phyloP scores from a whole-genome alignment of 1,140 invertebrate genomes.

The Aricia agestis region DNA sequence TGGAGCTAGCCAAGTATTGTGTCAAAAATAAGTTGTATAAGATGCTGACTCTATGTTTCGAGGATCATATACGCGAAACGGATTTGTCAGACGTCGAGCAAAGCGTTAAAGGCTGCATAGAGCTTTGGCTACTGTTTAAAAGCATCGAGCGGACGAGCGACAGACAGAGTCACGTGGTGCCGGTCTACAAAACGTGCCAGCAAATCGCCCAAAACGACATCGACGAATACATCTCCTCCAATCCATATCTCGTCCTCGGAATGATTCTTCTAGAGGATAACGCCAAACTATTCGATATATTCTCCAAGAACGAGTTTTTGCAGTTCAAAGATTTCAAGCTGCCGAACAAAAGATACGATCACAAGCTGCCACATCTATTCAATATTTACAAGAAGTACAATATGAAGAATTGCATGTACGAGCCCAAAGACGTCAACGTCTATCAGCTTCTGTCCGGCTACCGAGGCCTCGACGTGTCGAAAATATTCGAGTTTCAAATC shows the following conservation, averaged over 20 bases:
- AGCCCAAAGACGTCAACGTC: slow-evolving; percentile 73
- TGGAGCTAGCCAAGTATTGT: slow-evolving; percentile 75
- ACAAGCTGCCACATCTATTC: slow-evolving; percentile 68
- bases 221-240: slow-evolving; percentile 63
- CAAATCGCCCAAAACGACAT: slow-evolving; percentile 66
- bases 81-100: slow-evolving; percentile 59
- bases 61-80: slow-evolving; percentile 59
- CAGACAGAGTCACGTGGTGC: slow-evolving; percentile 62
- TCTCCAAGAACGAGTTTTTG: slow-evolving; percentile 59
- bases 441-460: slow-evolving; percentile 78
- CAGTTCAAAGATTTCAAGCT: slow-evolving; percentile 67
- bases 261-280: slow-evolving; percentile 69
- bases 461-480: slow-evolving; percentile 75
- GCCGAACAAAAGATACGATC: slow-evolving; percentile 59
- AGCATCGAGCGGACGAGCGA: slow-evolving; percentile 68
- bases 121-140: slow-evolving; percentile 72
- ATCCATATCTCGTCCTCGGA: slow-evolving; percentile 64
- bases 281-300: slow-evolving; percentile 69
- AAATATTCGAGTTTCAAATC: slow-evolving; percentile 77
- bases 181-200: slow-evolving; percentile 72
- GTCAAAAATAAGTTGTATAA: slow-evolving; percentile 74
- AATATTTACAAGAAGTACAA: slow-evolving; percentile 65
- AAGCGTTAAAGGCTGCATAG: slow-evolving; percentile 64
- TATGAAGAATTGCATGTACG: slow-evolving; percentile 47
- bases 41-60: slow-evolving; percentile 69